phyloP scores from a whole-genome alignment of 2,797 vertebrate genomes.

The Malurus splendens region DNA sequence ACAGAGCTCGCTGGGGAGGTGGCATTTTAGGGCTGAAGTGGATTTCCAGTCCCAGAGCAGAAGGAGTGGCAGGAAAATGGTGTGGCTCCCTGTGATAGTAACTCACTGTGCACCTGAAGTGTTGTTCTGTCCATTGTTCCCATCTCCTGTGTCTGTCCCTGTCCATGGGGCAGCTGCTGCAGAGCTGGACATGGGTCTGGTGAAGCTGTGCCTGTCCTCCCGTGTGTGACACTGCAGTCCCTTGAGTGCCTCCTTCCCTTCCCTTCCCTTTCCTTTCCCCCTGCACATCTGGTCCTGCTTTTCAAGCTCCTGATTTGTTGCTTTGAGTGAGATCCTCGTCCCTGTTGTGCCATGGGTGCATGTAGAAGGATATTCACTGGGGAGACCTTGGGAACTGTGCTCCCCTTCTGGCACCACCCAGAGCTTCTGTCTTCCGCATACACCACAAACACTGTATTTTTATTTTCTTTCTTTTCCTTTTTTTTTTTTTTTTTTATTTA shows the following conservation, averaged over 20 bases:
- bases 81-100: too few species aligned
- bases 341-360: rapidly evolving
- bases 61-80: too few species aligned
- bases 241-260: neutral
- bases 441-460: neutral
- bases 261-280: neutral
- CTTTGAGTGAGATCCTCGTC: neutral
- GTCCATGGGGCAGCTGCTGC: too few species aligned
- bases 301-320: neutral
- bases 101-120: too few species aligned
- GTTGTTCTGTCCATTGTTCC: too few species aligned
- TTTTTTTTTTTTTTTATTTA: neutral
- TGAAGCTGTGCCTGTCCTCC: too few species aligned
- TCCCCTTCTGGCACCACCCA: neutral
- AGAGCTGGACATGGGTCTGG: too few species aligned
- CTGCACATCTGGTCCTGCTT: neutral
- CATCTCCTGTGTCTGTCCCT: too few species aligned
- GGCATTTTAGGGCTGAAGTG: too few species aligned
- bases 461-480: neutral
- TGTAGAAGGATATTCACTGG: rapidly evolving
- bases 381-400: neutral
- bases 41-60: too few species aligned
- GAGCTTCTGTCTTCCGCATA: neutral
- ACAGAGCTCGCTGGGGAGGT: neutral
- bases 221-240: too few species aligned